Conservation (phyloP, 2,888 invertebrate species). For the Spodoptera picta region DNA sequence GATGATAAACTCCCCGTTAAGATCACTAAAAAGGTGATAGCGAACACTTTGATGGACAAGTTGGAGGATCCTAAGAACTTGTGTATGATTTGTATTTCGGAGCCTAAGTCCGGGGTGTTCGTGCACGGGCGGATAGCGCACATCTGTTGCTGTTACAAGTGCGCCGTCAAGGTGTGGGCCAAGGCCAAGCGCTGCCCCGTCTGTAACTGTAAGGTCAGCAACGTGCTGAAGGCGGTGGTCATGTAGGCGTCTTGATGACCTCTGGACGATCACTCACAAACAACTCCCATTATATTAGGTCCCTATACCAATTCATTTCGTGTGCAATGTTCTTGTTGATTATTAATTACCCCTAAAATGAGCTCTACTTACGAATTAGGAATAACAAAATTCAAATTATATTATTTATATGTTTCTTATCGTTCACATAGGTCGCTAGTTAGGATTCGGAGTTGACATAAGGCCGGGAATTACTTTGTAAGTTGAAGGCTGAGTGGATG, state of each 20-base stretch:
- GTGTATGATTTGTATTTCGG: constrained; percentile 90
- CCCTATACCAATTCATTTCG: constrained; percentile 1
- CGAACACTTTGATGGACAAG: constrained; percentile 67
- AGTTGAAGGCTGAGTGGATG: constrained; percentile 24
- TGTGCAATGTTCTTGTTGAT: constrained; percentile 19
- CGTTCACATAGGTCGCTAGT: constrained; percentile 18
- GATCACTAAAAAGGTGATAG: constrained; percentile 66
- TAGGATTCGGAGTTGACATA: constrained; percentile 16
- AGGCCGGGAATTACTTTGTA: constrained; percentile 46
- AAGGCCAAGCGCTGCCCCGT: constrained; percentile 90
- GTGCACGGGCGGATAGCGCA: constrained; percentile 91
- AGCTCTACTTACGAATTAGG: too few relatives aligned
- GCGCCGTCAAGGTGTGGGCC: constrained; percentile 91
- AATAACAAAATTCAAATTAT: too few relatives aligned
- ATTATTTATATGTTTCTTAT: constrained; percentile 2
- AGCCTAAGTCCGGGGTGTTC: constrained; percentile 91
- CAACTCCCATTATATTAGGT: background rate
- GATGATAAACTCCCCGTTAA: constrained; percentile 58
- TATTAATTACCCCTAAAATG: too few relatives aligned
- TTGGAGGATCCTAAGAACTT: constrained; percentile 68
- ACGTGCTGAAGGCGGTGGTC: constrained; percentile 90
- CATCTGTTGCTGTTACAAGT: constrained; percentile 92
- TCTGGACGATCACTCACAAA: constrained; percentile 13
- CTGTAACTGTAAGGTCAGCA: constrained; percentile 91
- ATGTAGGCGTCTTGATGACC: constrained; percentile 64